phyloP scores from a whole-genome alignment of 2,797 vertebrate species.

The Darevskia mixta region DNA sequence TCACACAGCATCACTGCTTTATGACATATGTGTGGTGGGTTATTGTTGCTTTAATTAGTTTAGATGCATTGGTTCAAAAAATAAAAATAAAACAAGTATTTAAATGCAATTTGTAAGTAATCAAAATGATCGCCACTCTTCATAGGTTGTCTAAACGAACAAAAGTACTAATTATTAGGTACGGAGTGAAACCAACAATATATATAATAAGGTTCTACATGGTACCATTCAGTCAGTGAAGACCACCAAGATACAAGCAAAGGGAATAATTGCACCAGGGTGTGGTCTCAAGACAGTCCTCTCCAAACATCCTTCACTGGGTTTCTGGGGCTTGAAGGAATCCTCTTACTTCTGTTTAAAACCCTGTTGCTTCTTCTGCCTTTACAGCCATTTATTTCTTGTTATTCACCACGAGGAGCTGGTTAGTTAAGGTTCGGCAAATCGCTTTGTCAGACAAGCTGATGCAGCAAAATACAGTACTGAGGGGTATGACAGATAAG shows the following conservation, averaged over 20 bases:
- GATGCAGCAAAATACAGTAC: too few species aligned
- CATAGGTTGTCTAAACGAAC: not conserved
- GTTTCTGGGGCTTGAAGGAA: not conserved
- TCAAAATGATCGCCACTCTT: not conserved
- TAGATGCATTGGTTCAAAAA: not conserved
- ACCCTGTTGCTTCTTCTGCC: not conserved
- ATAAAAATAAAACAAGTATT: not conserved
- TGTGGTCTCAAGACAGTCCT: too few species aligned
- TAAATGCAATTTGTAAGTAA: not conserved
- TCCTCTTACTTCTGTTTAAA: not conserved
- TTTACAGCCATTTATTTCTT: too few species aligned
- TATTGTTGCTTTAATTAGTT: not conserved
- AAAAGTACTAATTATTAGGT: not conserved
- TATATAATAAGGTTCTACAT: not conserved
- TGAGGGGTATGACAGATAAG: too few species aligned
- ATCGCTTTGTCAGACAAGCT: too few species aligned
- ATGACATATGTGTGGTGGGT: slow-evolving; percentile 33
- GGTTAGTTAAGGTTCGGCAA: too few species aligned
- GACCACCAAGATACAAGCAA: not conserved
- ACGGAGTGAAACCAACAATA: not conserved
- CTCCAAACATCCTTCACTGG: not conserved
- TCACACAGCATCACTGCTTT: not conserved
- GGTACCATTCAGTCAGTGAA: not conserved
- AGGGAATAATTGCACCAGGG: not conserved
- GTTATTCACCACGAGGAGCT: too few species aligned